Evolutionary conservation across 2,113 vertebrate genomes (phyloP).

Genomic region (Halichoerus grypus): DNA sequence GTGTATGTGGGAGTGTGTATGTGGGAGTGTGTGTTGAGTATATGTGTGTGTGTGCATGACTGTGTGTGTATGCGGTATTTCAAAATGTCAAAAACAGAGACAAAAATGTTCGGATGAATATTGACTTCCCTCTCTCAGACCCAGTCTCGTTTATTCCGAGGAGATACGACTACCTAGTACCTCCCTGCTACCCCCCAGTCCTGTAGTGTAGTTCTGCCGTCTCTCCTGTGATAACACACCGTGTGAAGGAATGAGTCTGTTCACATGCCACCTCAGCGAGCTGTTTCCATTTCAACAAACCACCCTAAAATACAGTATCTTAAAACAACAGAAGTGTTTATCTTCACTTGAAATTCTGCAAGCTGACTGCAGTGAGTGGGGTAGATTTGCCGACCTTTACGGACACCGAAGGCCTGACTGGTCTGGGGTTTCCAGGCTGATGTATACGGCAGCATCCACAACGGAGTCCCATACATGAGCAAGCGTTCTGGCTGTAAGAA

Average conservation of each 20-base stretch:
- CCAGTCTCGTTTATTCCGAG: not conserved
- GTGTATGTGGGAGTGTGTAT: no score
- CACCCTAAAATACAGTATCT: not conserved
- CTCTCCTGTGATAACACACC: not conserved
- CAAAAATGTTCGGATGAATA: not conserved
- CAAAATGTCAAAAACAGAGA: not conserved
- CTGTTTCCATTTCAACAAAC: not conserved
- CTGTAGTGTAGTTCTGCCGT: fast-evolving
- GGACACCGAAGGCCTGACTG: not conserved
- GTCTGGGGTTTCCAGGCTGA: not conserved
- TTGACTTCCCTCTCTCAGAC: not conserved
- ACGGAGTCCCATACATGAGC: not conserved
- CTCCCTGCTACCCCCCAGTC: not conserved
- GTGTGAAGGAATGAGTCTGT: not conserved
- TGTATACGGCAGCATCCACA: fast-evolving
- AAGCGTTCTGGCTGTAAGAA: not conserved
- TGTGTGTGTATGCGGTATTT: not conserved
- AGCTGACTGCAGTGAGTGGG: fast-evolving
- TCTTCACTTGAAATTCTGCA: not conserved
- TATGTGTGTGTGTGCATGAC: no score
- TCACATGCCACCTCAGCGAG: not conserved
- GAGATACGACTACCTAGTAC: not conserved
- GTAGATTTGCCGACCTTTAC: not conserved
- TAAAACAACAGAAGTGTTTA: not conserved
- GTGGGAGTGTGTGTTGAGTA: not conserved